Percentiles rank a stretch among this genome's conserved stretches.
Conservation (phyloP, 2,888 invertebrate genomes). For the Pristionchus mayeri region DNA sequence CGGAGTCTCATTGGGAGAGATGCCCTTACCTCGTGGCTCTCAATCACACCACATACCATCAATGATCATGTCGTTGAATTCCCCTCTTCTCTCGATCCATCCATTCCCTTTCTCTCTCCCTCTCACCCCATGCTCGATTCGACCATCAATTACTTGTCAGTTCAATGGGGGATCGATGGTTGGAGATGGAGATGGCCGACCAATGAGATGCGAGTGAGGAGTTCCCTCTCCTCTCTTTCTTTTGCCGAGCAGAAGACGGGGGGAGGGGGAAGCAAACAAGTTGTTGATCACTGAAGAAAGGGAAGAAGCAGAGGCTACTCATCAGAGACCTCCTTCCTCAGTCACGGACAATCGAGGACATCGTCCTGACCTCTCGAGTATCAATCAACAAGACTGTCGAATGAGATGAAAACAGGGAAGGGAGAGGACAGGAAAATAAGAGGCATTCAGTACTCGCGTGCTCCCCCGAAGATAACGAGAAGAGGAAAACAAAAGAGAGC, state of each 20-base stretch:
- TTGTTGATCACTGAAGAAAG: not conserved
- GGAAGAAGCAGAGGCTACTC: not conserved
- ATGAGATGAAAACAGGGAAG: not conserved
- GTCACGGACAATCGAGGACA: not conserved
- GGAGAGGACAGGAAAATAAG: not conserved
- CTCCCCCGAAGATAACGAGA: not conserved
- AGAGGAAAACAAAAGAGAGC: not conserved
- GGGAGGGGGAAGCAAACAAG: slow-evolving; percentile 1
- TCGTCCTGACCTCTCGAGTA: not conserved
- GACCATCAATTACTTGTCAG: slow-evolving; percentile 12
- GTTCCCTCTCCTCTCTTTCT: slow-evolving; percentile 2
- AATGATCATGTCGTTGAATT: not conserved
- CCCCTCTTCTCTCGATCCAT: not conserved
- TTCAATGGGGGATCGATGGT: not conserved
- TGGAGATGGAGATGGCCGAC: slow-evolving; percentile 27
- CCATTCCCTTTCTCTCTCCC: not conserved
- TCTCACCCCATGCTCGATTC: not conserved
- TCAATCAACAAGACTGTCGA: not conserved
- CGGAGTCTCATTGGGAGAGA: not conserved
- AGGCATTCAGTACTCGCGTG: not conserved
- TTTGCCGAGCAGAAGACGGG: slow-evolving; percentile 9
- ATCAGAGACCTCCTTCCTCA: not conserved
- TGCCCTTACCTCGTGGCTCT: not conserved
- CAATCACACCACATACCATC: not conserved
- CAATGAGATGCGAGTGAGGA: not conserved